Conservation (phyloP, 2,888 invertebrate genomes). For the Neoascia interrupta region DNA sequence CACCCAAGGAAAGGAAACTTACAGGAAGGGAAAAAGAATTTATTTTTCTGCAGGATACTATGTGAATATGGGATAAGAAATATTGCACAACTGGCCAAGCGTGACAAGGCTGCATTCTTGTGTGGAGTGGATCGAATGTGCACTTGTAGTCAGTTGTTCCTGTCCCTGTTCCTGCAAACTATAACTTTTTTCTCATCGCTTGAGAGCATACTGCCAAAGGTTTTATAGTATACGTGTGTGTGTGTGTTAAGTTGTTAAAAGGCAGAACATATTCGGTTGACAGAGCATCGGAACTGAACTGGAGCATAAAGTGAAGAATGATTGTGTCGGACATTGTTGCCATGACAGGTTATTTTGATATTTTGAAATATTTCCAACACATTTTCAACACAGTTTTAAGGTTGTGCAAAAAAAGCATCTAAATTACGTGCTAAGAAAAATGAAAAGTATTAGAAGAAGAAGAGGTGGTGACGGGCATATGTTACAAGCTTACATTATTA, state of each 20-base stretch:
- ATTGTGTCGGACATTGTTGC: conserved; percentile 9
- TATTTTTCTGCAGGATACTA: neutral
- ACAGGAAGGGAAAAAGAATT: no score
- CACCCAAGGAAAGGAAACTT: neutral
- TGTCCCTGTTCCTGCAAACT: conserved; percentile 2
- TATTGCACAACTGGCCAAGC: conserved; percentile 33
- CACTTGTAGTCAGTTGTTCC: conserved; percentile 38
- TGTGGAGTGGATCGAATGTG: conserved; percentile 40
- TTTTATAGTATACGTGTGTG: neutral
- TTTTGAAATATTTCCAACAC: neutral
- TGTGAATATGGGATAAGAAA: conserved; percentile 2
- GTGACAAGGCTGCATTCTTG: conserved; percentile 46
- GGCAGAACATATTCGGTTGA: conserved; percentile 17
- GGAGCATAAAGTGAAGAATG: conserved; percentile 7
- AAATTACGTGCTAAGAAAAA: no score
- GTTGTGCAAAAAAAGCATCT: no score
- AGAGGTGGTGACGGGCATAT: neutral
- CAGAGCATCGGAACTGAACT: conserved; percentile 15
- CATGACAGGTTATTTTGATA: neutral
- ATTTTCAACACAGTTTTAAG: neutral
- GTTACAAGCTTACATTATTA: no score
- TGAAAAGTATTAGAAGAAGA: neutral
- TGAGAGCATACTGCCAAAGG: neutral
- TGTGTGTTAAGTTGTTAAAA: conserved; percentile 1
- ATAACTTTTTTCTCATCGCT: conserved; percentile 37